Evolutionary conservation across 2,113 vertebrate species (phyloP).

Genomic region (Onychostruthus taczanowskii): DNA sequence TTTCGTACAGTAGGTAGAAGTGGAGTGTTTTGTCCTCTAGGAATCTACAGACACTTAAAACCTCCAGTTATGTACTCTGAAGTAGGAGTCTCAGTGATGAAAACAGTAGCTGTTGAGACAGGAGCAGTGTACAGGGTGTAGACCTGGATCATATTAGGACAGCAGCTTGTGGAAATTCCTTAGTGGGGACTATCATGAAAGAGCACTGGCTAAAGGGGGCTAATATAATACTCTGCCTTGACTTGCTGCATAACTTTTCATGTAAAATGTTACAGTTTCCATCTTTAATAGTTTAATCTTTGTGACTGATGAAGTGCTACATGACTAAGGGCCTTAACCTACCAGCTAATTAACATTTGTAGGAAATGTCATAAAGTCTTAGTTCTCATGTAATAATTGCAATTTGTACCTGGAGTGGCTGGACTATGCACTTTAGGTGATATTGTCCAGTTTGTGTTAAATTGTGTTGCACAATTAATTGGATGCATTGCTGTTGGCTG

Average conservation of each 20-base stretch:
- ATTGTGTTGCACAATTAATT: background rate
- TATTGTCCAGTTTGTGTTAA: background rate
- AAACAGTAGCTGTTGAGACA: constrained; percentile 16
- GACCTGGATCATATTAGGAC: constrained; percentile 49
- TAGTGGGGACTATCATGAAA: background rate
- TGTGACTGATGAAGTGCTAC: constrained; percentile 62
- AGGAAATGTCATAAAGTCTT: constrained; percentile 54
- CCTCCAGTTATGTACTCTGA: background rate
- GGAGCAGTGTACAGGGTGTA: background rate
- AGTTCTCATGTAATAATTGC: constrained; percentile 39
- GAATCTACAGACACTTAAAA: background rate
- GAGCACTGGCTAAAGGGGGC: background rate
- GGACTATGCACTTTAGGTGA: background rate
- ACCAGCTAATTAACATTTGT: constrained; percentile 60
- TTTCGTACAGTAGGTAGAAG: background rate
- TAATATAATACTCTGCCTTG: constrained; percentile 32
- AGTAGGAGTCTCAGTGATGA: background rate
- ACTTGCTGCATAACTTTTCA: constrained; percentile 25
- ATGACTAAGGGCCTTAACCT: constrained; percentile 40
- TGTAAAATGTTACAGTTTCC: constrained; percentile 56
- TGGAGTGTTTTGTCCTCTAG: background rate
- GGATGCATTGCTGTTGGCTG: background rate
- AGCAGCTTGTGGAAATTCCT: constrained; percentile 35
- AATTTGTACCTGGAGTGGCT: background rate
- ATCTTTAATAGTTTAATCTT: constrained; percentile 61